phyloP scores from a whole-genome alignment of 2,113 vertebrate species.

The Ovibos moschatus region DNA sequence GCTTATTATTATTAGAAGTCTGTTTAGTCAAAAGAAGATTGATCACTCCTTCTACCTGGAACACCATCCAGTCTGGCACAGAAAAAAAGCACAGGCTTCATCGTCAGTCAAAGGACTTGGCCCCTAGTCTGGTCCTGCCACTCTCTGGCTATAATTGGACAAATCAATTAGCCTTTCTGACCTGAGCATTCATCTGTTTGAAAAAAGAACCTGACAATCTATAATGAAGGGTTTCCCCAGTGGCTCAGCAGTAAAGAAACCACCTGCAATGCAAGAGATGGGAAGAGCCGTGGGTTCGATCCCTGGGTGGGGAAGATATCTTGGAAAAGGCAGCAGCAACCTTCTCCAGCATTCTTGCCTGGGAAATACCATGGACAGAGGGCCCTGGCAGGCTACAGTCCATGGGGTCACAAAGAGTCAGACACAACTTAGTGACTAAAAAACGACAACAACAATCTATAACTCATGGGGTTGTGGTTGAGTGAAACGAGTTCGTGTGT shows the following conservation, averaged over 20 bases:
- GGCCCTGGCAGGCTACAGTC: neutral
- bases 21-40: neutral
- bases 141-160: neutral
- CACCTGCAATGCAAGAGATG: neutral
- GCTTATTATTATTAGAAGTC: neutral
- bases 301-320: neutral
- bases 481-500: neutral
- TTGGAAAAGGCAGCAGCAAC: neutral
- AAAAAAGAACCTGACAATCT: neutral
- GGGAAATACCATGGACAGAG: neutral
- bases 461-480: neutral
- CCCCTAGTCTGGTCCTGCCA: neutral
- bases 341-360: neutral
- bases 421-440: neutral
- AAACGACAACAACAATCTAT: neutral
- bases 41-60: neutral
- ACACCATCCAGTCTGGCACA: neutral
- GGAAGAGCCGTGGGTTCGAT: fast-evolving
- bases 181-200: neutral
- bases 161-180: neutral
- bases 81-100: neutral
- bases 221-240: neutral
- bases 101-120: neutral
- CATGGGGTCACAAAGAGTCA: neutral
- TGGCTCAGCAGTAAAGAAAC: neutral